Evolutionary conservation across 2,113 vertebrate species (phyloP).

Genomic region (Anolis carolinensis): DNA sequence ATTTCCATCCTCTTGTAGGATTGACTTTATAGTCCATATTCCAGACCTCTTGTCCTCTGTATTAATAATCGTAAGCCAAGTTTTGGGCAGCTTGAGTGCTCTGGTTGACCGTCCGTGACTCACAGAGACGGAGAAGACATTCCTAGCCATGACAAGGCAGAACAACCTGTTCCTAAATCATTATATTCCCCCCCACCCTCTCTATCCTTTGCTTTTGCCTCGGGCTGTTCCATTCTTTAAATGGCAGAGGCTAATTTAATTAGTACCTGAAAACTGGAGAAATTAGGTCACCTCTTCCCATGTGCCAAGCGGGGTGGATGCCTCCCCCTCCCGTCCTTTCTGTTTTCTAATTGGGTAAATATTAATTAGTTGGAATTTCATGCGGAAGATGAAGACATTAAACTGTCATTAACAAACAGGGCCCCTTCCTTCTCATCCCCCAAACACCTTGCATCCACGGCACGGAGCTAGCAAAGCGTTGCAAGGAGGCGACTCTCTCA

Average conservation of each 20-base stretch:
- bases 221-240: slow-evolving; percentile 19
- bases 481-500: neutral
- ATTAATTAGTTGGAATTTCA: slow-evolving; percentile 71
- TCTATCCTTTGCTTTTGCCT: neutral
- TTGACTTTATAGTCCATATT: no score
- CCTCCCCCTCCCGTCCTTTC: slow-evolving; percentile 61
- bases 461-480: slow-evolving; percentile 51
- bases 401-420: slow-evolving; percentile 68
- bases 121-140: neutral
- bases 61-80: no score
- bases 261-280: slow-evolving; percentile 62
- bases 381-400: slow-evolving; percentile 73
- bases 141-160: neutral
- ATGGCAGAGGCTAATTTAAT: slow-evolving; percentile 62
- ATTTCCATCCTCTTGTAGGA: neutral
- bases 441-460: slow-evolving; percentile 51
- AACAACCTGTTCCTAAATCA: neutral
- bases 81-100: no score
- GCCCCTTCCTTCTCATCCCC: slow-evolving; percentile 47
- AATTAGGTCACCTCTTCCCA: slow-evolving; percentile 67
- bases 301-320: slow-evolving; percentile 36
- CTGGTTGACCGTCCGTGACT: neutral
- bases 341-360: slow-evolving; percentile 75
- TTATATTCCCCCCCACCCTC: no score
- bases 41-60: no score